Percentiles rank a stretch among this genome's conserved stretches.
phyloP scores from a whole-genome alignment of 2,888 invertebrate genomes.

The Xestia c-nigrum region DNA sequence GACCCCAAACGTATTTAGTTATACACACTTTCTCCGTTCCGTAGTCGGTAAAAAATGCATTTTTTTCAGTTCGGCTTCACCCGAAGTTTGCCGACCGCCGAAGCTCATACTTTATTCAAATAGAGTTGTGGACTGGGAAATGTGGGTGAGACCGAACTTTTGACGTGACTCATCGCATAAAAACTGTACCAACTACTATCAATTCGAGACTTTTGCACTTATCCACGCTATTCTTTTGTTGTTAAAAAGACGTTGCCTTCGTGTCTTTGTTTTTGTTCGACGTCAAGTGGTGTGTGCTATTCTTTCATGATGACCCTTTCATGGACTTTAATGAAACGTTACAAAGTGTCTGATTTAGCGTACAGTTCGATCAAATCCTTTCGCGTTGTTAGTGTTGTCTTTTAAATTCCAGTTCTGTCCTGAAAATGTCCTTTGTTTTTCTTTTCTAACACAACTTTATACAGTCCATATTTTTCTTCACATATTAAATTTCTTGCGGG shows the following conservation, averaged over 20 bases:
- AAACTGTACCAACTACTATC: constrained; percentile 68
- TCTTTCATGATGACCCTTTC: constrained; percentile 3
- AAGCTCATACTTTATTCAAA: constrained; percentile 76
- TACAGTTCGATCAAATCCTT: neutral
- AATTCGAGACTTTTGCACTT: constrained; percentile 67
- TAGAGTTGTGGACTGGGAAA: constrained; percentile 69
- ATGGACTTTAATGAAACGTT: constrained; percentile 10
- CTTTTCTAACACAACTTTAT: constrained; percentile 36
- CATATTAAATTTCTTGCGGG: constrained; percentile 56
- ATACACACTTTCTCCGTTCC: constrained; percentile 58
- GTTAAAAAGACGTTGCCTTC: constrained; percentile 49
- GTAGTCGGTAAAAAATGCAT: constrained; percentile 64
- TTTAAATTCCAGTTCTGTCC: neutral
- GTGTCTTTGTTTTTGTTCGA: constrained; percentile 47
- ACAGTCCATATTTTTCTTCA: constrained; percentile 26
- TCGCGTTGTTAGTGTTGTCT: neutral
- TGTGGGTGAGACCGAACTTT: constrained; percentile 70
- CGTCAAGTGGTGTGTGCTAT: constrained; percentile 39
- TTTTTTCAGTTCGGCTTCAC: constrained; percentile 68
- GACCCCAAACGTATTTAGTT: constrained; percentile 62
- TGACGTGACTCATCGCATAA: constrained; percentile 68
- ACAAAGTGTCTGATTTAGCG: no score
- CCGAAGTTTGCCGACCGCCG: constrained; percentile 62
- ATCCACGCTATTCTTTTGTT: constrained; percentile 63
- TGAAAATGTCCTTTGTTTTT: constrained; percentile 31